Base-by-base conservation (phyloP, 2,113 vertebrate species). In the Pituophis catenifer region DNA sequence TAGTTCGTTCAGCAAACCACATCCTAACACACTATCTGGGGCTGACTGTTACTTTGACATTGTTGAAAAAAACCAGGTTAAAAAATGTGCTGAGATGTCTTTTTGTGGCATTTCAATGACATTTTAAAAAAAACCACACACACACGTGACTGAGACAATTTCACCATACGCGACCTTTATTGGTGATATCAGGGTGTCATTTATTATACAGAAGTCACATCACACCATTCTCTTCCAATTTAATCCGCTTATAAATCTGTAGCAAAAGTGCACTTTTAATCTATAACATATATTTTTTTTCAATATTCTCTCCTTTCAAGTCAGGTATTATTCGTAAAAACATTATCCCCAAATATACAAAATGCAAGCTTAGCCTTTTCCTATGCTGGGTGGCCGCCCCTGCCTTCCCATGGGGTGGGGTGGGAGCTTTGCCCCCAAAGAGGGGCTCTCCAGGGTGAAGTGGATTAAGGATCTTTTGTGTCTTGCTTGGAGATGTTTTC, bases 201-300 rank as follows among this genome's bases (percentile, higher is more conserved):
- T 96, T 96, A 95, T 96, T 94, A 96, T 95, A 97, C 97, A 97
- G 95, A 95, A 96, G 95, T 92, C 92, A 95, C 92, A 95, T 93
- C 94, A 94, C 91, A 21, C 90, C 94, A 89, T 95, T 96, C 94
- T 96, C 94, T 95, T 96, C 95, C 93, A 75, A 96, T 91, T 95
- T 95, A 54, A 95, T 90, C 95, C 94, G 95, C 95, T 96, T 97
- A 96, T 95, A 97, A 96, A 97, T 96, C 96, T 97, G 96, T 97
- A 97, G 96, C 96, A 96, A 97, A 97, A 97, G 95, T 97, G 96
- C 96, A 97, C 95, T 97, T 97, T 97, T 96, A 96, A 95, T 97
- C 97, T 97, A 93, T 96, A 97, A 95, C 92, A 97, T 96, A 97
- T 95, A 88, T 97, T 95, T 96, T 96, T 96, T 97, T 95, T 96